Evolutionary conservation across 92 coral and sea anemone species (phyloP), one percentile per base, ranked within the genome.

Genomic region (Anthopleura xanthogrammica): DNA sequence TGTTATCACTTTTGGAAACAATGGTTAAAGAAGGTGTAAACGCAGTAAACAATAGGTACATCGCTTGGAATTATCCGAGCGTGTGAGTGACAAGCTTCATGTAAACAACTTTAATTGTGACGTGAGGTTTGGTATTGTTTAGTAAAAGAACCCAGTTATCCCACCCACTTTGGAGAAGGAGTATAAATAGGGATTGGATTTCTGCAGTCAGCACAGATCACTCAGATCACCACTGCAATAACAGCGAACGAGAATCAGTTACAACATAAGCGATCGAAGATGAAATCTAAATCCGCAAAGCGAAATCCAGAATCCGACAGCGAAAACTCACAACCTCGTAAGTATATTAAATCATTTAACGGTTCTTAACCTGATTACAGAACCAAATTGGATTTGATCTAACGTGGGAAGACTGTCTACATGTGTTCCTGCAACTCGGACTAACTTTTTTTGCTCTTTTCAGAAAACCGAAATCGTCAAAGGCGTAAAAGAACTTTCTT

Each of bases 401-500:
- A 7, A 68, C 10, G 74, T 68, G 74, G 29, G 29, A 68, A 68
- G 29, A 20, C 29, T 62, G n/a, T 5, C 7, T 22, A n/a, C 20
- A 36, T 42, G 42, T 68, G 42, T 36, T 68, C 74, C 8, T 4
- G 74, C 17, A 62, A 62, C 74, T 68, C 17, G 17, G 22, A 68
- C 16, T 68, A 23, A 36, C 29, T 29, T 36, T 68, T 29, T 68
- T 23, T 12, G 14, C 4, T 29, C 16, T 66, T 80, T 20, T 11
- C 79, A 91, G 91, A 19, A 79, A 76, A 76, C 16, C 74, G 72
- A 77, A 42, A 66, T 60, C 85, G 89, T 42, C 90, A 89, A 58
- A 78, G 95, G 52, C 84, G 95, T 8, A 85, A 76, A 71, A 83
- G 95, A 79, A 92, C 95, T 5, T 74, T 76, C 50, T 92, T 89